Percentiles rank a stretch among this genome's conserved stretches.
Evolutionary conservation across 1,140 invertebrate species (phyloP).

Genomic region (Drosophila bifasciata): DNA sequence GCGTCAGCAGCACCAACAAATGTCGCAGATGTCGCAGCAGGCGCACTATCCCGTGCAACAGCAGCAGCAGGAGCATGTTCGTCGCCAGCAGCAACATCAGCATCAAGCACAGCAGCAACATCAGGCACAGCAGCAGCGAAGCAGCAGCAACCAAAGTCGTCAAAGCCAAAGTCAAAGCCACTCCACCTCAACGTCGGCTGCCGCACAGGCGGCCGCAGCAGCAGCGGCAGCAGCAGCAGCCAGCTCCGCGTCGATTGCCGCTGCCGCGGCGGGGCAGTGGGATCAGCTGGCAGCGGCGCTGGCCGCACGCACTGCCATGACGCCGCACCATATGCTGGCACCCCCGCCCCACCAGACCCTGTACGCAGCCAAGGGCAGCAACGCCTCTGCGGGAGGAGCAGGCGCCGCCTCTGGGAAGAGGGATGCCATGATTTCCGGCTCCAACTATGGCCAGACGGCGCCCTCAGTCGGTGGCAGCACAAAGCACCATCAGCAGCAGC

Average conservation of each 20-base stretch:
- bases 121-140: constrained; percentile 60
- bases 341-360: constrained; percentile 53
- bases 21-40: constrained; percentile 84
- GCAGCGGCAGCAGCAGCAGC: constrained; percentile 41
- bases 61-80: constrained; percentile 61
- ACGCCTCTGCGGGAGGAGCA: constrained; percentile 23
- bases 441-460: constrained; percentile 56
- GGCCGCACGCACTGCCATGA: constrained; percentile 76
- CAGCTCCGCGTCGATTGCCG: constrained; percentile 45
- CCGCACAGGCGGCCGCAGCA: constrained; percentile 44
- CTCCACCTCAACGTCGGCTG: constrained; percentile 58
- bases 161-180: constrained; percentile 80
- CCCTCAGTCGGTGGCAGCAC: constrained; percentile 24
- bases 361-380: constrained; percentile 58
- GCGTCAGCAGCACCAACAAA: constrained; percentile 78
- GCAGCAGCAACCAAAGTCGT: constrained; percentile 80
- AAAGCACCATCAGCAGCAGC: constrained; percentile 52
- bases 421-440: constrained; percentile 82
- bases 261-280: constrained; percentile 70
- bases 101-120: constrained; percentile 48
- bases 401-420: constrained; percentile 66
- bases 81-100: constrained; percentile 57
- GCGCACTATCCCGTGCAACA: constrained; percentile 83
- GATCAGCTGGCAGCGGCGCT: constrained; percentile 75
- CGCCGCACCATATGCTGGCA: constrained; percentile 83